Evolutionary conservation across 1,140 invertebrate species (phyloP), one percentile per base, ranked within the genome.

Genomic region (Leptinotarsa lineolata): DNA sequence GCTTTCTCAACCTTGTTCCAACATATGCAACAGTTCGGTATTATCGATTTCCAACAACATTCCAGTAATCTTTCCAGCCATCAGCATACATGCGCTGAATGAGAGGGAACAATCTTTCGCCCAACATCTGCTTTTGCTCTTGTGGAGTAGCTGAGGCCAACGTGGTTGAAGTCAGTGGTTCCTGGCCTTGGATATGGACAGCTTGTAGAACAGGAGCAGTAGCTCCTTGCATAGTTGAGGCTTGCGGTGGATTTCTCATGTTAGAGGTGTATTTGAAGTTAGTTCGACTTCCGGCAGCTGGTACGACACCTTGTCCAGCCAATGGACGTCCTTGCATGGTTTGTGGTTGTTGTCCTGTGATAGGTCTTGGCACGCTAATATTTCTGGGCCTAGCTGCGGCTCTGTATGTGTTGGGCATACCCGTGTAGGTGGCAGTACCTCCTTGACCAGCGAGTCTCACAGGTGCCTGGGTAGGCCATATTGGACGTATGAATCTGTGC

Each of bases 11-110:
- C 95, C 89, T 99, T 99, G 73, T 94, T 93, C 84, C 79, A 99
- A 88, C 97, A 99, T 98, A 88, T 99, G 97, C 77, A 99, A 87
- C 70, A 99, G 86, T 85, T 99, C 98, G 16, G 96, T 95, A 85
- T 99, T 99, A 87, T 99, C 98, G 82, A 99, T 99, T 85, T 99
- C 98, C 76, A 99, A 86, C 86, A 99, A 90, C 98, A 99, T 99
- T 78, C 98, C 98, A 79, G 98, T 99, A 80, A 99, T 99, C 87
- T 99, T 99, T 30, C 97, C 97, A 80, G 97, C 97, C 78, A 64
- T 94, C 90, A 1, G 95, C 91, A 86, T 98, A 95, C 93, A 98
- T 97, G 73, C 91, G 89, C 84, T 95, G 93, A 87, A 99, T 99
- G 67, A 99, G 89, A 13, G 98, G 98, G 92, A 97, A 99, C 16